Evolutionary conservation across 2,113 vertebrate genomes (phyloP).

Genomic region (Ellobius talpinus): DNA sequence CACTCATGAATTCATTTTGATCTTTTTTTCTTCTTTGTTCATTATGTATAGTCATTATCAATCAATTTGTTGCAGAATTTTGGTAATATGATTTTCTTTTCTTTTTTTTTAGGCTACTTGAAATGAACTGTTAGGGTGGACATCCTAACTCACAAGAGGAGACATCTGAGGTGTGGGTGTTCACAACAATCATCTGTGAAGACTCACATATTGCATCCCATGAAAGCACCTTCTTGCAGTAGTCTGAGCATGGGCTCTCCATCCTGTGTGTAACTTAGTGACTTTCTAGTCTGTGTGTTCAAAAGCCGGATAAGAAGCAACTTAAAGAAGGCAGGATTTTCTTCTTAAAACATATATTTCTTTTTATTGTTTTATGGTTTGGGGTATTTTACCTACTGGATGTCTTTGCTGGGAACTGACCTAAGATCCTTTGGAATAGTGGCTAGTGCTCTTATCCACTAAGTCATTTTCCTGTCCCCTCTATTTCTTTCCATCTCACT

Average conservation of each 20-base stretch:
- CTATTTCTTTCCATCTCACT: neutral
- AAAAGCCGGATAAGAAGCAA: neutral
- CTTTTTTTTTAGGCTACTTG: neutral
- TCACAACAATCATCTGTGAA: neutral
- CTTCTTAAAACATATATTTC: neutral
- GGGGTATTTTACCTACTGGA: neutral
- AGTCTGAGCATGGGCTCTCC: neutral
- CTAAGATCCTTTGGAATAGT: neutral
- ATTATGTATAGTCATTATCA: neutral
- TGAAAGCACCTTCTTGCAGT: fast-evolving
- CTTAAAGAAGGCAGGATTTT: neutral
- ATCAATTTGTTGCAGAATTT: neutral
- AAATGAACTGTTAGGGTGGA: neutral
- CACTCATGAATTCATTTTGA: neutral
- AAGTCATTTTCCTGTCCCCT: neutral
- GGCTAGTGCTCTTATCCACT: neutral
- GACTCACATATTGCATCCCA: neutral
- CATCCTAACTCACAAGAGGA: neutral
- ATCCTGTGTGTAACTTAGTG: too few relatives aligned
- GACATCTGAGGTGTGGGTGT: neutral
- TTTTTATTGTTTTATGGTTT: neutral
- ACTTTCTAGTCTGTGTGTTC: neutral
- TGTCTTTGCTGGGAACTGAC: neutral
- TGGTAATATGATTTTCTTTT: neutral
- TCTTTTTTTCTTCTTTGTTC: neutral